These are phyloP conservation scores for Macrophya alboannulata DNA, from an alignment of 2,888 invertebrate species.

Conservation along the genomic window DNA sequence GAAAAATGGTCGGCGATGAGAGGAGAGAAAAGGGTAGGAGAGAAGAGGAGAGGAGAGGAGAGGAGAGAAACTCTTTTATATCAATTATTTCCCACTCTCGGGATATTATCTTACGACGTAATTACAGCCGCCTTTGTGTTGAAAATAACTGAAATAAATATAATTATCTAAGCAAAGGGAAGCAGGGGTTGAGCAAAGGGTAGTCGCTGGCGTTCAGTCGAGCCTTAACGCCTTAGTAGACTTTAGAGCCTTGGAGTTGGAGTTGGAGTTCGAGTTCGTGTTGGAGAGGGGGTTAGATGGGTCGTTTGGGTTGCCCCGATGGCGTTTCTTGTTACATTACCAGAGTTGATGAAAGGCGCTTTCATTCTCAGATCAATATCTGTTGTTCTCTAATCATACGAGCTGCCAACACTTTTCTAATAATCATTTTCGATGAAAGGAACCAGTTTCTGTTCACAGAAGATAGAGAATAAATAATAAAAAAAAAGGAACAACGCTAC, in stretches of 20 bases:
- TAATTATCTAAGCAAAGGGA: slow-evolving; percentile 66
- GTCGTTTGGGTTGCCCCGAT: slow-evolving; percentile 53
- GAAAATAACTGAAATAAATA: slow-evolving; percentile 70
- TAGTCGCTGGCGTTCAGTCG: slow-evolving; percentile 45
- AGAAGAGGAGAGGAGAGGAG: slow-evolving; percentile 32
- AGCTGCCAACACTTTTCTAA: slow-evolving; percentile 49
- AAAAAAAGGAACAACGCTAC: neutral
- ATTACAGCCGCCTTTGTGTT: slow-evolving; percentile 66
- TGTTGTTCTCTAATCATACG: slow-evolving; percentile 53
- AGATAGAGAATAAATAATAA: neutral
- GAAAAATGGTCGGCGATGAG: neutral
- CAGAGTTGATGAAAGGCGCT: slow-evolving; percentile 47
- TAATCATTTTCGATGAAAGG: slow-evolving; percentile 38
- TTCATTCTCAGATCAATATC: slow-evolving; percentile 53
- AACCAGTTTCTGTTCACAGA: slow-evolving; percentile 23
- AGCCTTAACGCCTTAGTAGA: slow-evolving; percentile 50
- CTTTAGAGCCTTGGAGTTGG: slow-evolving; percentile 40
- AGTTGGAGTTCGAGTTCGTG: slow-evolving; percentile 39
- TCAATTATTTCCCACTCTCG: slow-evolving; percentile 54
- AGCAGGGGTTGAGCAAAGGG: slow-evolving; percentile 49
- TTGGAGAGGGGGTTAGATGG: slow-evolving; percentile 28
- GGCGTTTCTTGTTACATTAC: slow-evolving; percentile 53
- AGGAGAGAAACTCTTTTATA: slow-evolving; percentile 51
- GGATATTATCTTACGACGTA: slow-evolving; percentile 56
- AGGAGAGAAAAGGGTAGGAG: neutral